phyloP scores from a whole-genome alignment of 2,797 vertebrate genomes.

The Sternarchorhynchus goeldii region DNA sequence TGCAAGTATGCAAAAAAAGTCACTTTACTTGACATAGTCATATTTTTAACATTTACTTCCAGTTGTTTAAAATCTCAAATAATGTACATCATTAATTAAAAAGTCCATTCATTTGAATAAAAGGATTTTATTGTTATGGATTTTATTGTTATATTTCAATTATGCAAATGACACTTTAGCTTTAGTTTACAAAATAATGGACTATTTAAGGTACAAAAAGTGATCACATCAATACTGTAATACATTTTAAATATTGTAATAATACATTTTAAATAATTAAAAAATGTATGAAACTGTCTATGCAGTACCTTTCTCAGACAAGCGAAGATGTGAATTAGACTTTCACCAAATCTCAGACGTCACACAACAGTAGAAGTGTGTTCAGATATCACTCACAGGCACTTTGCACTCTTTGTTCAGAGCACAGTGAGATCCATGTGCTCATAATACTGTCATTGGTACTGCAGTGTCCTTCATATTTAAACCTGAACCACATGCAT shows the following conservation, averaged over 20 bases:
- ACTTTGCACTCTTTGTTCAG: neutral
- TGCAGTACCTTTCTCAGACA: constrained; percentile 38
- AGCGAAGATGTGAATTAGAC: neutral
- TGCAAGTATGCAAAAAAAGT: constrained; percentile 24
- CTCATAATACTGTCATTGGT: constrained; percentile 5
- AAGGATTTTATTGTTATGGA: constrained; percentile 42
- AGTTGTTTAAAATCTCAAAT: neutral
- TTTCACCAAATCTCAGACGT: neutral
- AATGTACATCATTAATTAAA: neutral
- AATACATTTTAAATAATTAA: constrained; percentile 56
- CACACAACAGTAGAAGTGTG: neutral
- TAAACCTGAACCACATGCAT: too few relatives aligned
- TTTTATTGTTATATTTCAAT: constrained; percentile 35
- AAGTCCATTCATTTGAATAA: neutral
- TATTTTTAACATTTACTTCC: neutral
- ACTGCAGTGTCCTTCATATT: neutral
- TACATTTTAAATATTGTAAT: constrained; percentile 42
- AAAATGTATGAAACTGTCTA: constrained; percentile 42
- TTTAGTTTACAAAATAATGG: constrained; percentile 40
- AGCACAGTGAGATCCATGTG: too few relatives aligned
- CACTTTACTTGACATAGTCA: neutral
- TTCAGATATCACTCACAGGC: too few relatives aligned
- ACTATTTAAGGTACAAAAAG: constrained; percentile 28
- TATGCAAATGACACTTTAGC: constrained; percentile 14
- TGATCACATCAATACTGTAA: constrained; percentile 42